A percentile compares a stretch with the other conserved stretches of the same genome.
Evolutionary conservation across 2,113 vertebrate genomes (phyloP).

Genomic region (Cavia aperea): DNA sequence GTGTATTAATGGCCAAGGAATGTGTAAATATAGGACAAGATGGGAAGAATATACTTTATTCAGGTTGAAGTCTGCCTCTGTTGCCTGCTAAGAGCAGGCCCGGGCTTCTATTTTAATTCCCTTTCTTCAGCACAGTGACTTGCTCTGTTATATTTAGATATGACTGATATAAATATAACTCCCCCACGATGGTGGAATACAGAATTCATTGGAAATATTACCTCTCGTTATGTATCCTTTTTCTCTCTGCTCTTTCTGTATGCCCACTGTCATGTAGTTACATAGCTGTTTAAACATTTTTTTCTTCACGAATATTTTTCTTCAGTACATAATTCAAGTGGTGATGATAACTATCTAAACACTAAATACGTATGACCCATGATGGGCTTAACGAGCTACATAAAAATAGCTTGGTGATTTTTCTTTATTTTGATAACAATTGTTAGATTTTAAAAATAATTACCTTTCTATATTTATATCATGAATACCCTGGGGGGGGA

Average conservation of each 20-base stretch:
- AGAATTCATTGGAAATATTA: conserved; percentile 25
- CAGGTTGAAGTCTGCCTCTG: not conserved
- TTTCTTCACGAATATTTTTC: conserved; percentile 2
- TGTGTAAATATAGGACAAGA: not conserved
- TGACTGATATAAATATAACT: conserved; percentile 38
- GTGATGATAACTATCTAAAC: not conserved
- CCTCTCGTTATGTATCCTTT: not conserved
- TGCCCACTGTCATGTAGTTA: not conserved
- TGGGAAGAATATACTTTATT: conserved; percentile 21
- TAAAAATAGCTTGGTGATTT: conserved; percentile 25
- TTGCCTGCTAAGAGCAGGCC: not conserved
- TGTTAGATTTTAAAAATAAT: conserved; percentile 46
- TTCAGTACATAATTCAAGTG: not conserved
- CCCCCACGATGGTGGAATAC: not conserved
- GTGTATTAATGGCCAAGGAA: not conserved
- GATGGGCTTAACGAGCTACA: conserved; percentile 13
- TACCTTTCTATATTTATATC: conserved; percentile 43
- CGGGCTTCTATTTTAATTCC: conserved; percentile 47
- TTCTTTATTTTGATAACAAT: conserved; percentile 34
- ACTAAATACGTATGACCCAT: conserved; percentile 22
- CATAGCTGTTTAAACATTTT: not conserved
- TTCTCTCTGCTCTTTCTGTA: not conserved
- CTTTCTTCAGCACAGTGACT: conserved; percentile 29
- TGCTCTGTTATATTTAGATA: conserved; percentile 50
- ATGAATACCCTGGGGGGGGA: conserved; percentile 30